A percentile compares a stretch with the other conserved stretches of the same genome.
These are phyloP conservation scores for Lepidocolaptes lacrymiger DNA, from an alignment of 2,797 vertebrate species.

Conservation along the genomic window DNA sequence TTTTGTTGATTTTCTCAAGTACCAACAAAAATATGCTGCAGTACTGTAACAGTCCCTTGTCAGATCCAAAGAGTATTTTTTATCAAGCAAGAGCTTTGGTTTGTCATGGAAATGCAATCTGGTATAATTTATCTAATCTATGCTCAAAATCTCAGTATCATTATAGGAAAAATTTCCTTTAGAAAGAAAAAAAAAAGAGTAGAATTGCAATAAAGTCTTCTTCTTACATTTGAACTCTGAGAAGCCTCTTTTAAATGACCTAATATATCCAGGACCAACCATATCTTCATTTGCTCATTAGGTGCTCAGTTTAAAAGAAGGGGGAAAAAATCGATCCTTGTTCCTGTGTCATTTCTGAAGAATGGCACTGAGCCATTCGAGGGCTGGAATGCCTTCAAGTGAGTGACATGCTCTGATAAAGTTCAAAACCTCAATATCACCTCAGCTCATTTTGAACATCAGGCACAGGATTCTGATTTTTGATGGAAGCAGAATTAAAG, in stretches of 20 bases:
- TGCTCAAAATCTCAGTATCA: neutral
- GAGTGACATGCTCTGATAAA: slow-evolving; percentile 66
- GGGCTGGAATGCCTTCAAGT: slow-evolving; percentile 63
- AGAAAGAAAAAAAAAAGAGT: neutral
- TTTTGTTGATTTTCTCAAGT: slow-evolving; percentile 77
- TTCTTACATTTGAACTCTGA: neutral
- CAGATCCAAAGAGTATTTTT: slow-evolving; percentile 30
- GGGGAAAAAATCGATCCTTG: slow-evolving; percentile 61
- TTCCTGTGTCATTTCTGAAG: slow-evolving; percentile 61
- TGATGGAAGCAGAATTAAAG: slow-evolving; percentile 60
- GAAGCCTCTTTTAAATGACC: neutral
- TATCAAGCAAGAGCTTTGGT: neutral
- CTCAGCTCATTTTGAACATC: slow-evolving; percentile 68
- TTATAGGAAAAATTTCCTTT: neutral
- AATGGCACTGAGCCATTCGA: slow-evolving; percentile 60
- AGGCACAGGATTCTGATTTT: slow-evolving; percentile 61
- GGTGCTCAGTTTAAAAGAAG: slow-evolving; percentile 44
- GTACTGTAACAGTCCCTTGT: slow-evolving; percentile 11
- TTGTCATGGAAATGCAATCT: neutral
- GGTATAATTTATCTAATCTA: neutral
- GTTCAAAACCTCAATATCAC: slow-evolving; percentile 72
- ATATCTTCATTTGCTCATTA: slow-evolving; percentile 67
- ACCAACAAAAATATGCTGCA: slow-evolving; percentile 61
- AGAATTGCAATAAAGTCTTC: neutral
- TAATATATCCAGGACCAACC: slow-evolving; percentile 32